Conservation (phyloP, 2,888 invertebrate species). For the Keiferia lycopersicella region DNA sequence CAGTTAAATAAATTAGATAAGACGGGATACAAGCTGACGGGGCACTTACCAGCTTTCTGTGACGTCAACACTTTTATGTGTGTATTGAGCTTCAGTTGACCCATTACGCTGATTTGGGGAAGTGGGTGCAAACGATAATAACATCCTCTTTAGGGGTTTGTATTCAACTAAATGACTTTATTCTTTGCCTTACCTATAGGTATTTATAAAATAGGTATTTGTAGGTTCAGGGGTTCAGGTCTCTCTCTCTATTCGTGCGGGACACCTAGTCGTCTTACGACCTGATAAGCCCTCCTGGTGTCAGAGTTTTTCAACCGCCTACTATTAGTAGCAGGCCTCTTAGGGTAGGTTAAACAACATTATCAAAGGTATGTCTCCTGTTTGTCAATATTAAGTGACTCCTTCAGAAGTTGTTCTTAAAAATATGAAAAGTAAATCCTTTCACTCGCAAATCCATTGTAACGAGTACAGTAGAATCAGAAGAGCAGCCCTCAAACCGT, state of each 20-base stretch:
- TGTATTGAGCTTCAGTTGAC: slow-evolving; percentile 50
- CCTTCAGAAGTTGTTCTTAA: neutral
- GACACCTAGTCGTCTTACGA: too few species aligned
- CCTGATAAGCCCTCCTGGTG: too few species aligned
- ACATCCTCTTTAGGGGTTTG: neutral
- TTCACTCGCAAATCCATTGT: neutral
- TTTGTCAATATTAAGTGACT: too few species aligned
- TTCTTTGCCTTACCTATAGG: neutral
- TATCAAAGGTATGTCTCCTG: too few species aligned
- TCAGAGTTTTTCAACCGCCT: too few species aligned
- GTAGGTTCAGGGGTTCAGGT: too few species aligned
- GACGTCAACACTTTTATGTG: slow-evolving; percentile 65
- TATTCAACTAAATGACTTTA: slow-evolving; percentile 2
- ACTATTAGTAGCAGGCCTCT: too few species aligned
- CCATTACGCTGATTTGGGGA: slow-evolving; percentile 44
- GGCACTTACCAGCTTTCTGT: slow-evolving; percentile 66
- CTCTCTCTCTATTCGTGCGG: too few species aligned
- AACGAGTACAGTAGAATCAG: neutral
- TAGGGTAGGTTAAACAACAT: too few species aligned
- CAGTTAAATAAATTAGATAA: slow-evolving; percentile 75
- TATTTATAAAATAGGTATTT: too few species aligned
- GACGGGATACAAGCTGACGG: slow-evolving; percentile 57
- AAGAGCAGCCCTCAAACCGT: neutral
- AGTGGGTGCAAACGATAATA: slow-evolving; percentile 9
- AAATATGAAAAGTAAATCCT: neutral